Evolutionary conservation across 2,113 vertebrate genomes (phyloP).

Genomic region (Eira barbara): DNA sequence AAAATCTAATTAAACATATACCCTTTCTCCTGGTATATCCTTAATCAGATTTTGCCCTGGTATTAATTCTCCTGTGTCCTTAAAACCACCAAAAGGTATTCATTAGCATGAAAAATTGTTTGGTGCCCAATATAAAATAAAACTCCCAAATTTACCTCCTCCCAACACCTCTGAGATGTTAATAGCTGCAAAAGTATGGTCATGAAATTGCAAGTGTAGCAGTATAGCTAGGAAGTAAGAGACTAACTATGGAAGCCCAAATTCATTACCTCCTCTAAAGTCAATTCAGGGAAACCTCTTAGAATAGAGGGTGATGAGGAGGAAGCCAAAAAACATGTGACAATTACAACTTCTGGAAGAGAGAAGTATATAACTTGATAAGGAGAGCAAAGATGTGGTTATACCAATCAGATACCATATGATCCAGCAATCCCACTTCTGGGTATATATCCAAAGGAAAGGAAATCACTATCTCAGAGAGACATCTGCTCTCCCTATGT

Average conservation of each 20-base stretch:
- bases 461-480: neutral
- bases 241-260: neutral
- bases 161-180: neutral
- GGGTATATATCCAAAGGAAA: neutral
- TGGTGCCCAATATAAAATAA: slow-evolving; percentile 10
- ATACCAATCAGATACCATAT: neutral
- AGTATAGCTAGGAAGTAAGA: neutral
- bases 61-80: slow-evolving; percentile 33
- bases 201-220: neutral
- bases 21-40: neutral
- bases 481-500: neutral
- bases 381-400: neutral
- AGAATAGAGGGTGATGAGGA: neutral
- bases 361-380: neutral
- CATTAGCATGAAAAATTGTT: slow-evolving; percentile 27
- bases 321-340: neutral
- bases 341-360: neutral
- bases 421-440: neutral
- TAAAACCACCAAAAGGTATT: slow-evolving; percentile 21
- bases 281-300: neutral
- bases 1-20: slow-evolving; percentile 42
- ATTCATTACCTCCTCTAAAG: neutral
- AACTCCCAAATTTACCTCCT: neutral
- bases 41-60: neutral
- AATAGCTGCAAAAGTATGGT: neutral